Conservation (phyloP, 2,113 vertebrate species). For the Lagenorhynchus albirostris region DNA sequence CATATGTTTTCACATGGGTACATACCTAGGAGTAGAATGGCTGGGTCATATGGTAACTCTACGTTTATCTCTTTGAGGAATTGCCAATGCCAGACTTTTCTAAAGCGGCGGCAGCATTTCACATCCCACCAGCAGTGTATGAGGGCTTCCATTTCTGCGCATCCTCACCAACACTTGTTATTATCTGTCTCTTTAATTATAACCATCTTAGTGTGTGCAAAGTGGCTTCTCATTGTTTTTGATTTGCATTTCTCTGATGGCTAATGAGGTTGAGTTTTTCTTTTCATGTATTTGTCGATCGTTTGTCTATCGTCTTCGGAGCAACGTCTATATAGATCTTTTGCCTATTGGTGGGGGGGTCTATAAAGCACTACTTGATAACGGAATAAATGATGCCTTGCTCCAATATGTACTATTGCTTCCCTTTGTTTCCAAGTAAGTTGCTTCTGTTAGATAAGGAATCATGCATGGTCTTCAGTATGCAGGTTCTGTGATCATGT, state of each 20-base stretch:
- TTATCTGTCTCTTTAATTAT: background rate
- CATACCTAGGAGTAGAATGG: background rate
- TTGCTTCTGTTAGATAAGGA: background rate
- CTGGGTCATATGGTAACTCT: background rate
- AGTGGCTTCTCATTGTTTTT: background rate
- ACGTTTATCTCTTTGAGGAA: background rate
- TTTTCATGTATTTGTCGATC: background rate
- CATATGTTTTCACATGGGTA: background rate
- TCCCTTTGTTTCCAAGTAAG: background rate
- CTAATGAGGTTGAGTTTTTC: background rate
- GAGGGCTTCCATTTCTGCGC: background rate
- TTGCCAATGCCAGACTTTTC: background rate
- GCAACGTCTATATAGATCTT: background rate
- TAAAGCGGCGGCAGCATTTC: background rate
- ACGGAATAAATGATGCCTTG: background rate
- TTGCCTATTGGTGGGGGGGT: background rate
- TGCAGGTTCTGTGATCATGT: background rate
- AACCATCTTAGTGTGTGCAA: background rate
- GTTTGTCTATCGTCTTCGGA: background rate
- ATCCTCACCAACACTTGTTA: background rate
- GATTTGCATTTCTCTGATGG: background rate
- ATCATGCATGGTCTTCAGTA: background rate
- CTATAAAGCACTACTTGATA: background rate
- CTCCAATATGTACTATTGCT: background rate
- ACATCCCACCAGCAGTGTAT: background rate